These are phyloP conservation scores for Solea solea DNA, from an alignment of 2,113 vertebrate genomes.

Conservation along the genomic window DNA sequence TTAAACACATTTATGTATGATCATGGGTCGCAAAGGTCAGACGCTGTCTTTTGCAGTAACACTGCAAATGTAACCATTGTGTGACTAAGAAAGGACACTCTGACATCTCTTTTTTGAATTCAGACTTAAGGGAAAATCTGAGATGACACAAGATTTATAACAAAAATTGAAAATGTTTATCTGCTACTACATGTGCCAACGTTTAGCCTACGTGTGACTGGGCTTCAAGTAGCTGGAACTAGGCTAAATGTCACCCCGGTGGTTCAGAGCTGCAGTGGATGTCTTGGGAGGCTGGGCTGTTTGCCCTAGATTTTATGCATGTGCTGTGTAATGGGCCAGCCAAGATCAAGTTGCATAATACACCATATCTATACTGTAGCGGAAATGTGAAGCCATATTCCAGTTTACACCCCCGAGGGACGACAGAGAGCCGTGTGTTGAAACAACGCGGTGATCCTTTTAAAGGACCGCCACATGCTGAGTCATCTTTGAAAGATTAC, in stretches of 20 bases:
- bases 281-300: conserved; percentile 64
- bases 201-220: conserved; percentile 5
- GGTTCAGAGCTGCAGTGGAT: conserved; percentile 54
- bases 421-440: conserved; percentile 3
- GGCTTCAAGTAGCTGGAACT: conserved; percentile 49
- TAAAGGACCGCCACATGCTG: too few species aligned
- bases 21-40: too few species aligned
- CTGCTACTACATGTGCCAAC: too few species aligned
- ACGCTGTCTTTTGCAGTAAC: too few species aligned
- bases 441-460: not conserved
- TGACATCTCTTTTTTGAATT: too few species aligned
- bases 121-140: too few species aligned
- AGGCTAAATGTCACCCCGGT: conserved; percentile 42
- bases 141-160: too few species aligned
- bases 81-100: too few species aligned
- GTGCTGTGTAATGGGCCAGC: conserved; percentile 72
- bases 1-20: too few species aligned
- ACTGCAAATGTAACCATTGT: too few species aligned
- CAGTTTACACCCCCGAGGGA: conserved; percentile 21
- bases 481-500: too few species aligned
- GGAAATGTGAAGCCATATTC: conserved; percentile 48
- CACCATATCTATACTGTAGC: conserved; percentile 63
- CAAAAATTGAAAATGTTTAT: too few species aligned
- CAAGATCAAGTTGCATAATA: conserved; percentile 69
- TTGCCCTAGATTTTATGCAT: conserved; percentile 75